Base-by-base conservation (phyloP, 2,113 vertebrate species). In the Chauna torquata region DNA sequence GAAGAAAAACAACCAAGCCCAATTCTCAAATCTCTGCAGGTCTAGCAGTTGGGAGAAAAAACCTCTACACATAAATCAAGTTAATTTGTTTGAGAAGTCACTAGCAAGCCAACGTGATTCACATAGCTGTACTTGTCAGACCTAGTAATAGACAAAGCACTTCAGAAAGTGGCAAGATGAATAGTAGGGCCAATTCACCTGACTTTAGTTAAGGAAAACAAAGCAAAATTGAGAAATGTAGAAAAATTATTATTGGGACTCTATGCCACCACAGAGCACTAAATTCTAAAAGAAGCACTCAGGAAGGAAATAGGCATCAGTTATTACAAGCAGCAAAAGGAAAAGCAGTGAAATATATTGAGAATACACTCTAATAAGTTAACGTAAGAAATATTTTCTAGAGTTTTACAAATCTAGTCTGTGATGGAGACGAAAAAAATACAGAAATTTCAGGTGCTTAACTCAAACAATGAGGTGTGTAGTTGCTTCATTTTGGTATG, bases 61-160 rank as follows among this genome's bases (percentile, higher is more conserved):
- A 58, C 81, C 59, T 90, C 76, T 52, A 45, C 47, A 81, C 47
- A 95, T 81, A 75, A 68, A 94, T 93, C 94, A 96, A 68, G 64
- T 90, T 90, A 92, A 95, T 92, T 88, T 96, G 64, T 86, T 76
- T 94, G 74, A 84, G 65, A 91, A 94, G 70, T 64, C 70, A 92
- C 81, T 72, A 61, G 78, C 75, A 96, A 93, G 83, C 19, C 6
- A 61, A 49, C 10, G 18, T 27, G 72, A 94, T 92, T 88, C 86
- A 92, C 76, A 86, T 11, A 85, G 75, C 55, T 68, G 47, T 84
- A 86, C 72, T 75, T 94, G 95, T 90, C 95, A 96, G 44, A 57
- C 8, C 9, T 7, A 64, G 55, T 62, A 92, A 78, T 38, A 90
- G 59, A 92, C 44, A 90, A 95, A 88, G 55, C 88, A 86, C 59